Evolutionary conservation across 2,113 vertebrate genomes (phyloP).

Genomic region (Muscicapa adusta): DNA sequence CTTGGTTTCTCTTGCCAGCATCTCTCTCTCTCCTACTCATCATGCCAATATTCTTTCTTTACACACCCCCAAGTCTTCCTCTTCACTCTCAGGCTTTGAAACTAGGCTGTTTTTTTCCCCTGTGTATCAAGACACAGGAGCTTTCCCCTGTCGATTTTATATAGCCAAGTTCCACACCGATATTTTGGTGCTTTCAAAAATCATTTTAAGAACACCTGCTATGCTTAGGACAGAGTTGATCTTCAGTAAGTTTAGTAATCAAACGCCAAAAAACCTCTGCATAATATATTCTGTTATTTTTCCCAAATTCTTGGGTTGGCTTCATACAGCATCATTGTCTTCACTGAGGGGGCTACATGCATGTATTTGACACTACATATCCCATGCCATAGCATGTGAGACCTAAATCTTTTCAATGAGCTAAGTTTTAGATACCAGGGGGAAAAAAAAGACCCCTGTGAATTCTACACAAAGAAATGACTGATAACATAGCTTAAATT

Average conservation of each 20-base stretch:
- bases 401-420: neutral
- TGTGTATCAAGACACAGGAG: neutral
- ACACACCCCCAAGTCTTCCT: neutral
- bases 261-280: neutral
- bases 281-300: neutral
- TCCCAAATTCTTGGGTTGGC: neutral
- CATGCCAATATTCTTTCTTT: neutral
- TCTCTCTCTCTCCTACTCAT: slow-evolving; percentile 16
- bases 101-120: neutral
- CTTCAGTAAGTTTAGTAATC: neutral
- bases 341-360: neutral
- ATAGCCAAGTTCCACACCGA: neutral
- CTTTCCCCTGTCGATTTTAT: neutral
- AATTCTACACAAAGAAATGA: neutral
- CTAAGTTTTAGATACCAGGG: neutral
- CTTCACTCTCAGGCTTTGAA: neutral
- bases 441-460: accelerated
- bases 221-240: neutral
- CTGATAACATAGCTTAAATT: neutral
- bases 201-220: neutral
- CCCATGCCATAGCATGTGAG: accelerated
- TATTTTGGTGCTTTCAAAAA: neutral
- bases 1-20: slow-evolving; percentile 23
- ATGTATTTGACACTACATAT: neutral
- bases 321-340: neutral